Evolutionary conservation across 2,888 invertebrate genomes (phyloP).

Genomic region (Ectemnius continuus): DNA sequence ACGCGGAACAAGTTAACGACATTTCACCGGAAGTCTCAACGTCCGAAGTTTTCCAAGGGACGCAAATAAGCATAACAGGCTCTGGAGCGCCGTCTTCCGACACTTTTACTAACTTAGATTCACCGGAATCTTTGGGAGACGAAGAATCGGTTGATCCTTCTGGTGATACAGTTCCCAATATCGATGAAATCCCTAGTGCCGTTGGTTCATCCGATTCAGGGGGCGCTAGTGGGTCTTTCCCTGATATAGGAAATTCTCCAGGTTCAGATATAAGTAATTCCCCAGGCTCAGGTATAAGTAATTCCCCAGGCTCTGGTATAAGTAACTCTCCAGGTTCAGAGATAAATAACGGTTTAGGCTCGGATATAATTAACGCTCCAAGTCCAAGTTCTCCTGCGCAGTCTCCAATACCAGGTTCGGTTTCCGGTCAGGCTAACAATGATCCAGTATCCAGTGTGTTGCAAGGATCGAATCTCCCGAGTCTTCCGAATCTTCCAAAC

Average conservation of each 20-base stretch:
- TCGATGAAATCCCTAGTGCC: neutral
- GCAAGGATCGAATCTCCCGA: conserved; percentile 2
- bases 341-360: conserved; percentile 7
- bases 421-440: conserved; percentile 17
- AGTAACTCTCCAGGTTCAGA: conserved; percentile 1
- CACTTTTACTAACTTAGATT: neutral
- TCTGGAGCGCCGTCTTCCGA: neutral
- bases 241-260: too few relatives aligned
- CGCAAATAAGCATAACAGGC: conserved; percentile 61
- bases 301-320: neutral
- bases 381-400: neutral
- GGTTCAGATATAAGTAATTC: too few relatives aligned
- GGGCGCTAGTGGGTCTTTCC: neutral
- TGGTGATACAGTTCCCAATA: neutral
- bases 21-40: conserved; percentile 29
- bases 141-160: neutral
- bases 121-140: neutral
- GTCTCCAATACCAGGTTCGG: neutral
- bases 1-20: conserved; percentile 1
- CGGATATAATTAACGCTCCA: neutral
- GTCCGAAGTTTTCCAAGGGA: conserved; percentile 66
- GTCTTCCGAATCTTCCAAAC: conserved; percentile 15
- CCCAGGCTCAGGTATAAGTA: neutral
- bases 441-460: conserved; percentile 8
- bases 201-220: neutral